Evolutionary conservation across 2,888 invertebrate species (phyloP), one percentile per base, ranked within the genome.

Genomic region (Magallana nippona): DNA sequence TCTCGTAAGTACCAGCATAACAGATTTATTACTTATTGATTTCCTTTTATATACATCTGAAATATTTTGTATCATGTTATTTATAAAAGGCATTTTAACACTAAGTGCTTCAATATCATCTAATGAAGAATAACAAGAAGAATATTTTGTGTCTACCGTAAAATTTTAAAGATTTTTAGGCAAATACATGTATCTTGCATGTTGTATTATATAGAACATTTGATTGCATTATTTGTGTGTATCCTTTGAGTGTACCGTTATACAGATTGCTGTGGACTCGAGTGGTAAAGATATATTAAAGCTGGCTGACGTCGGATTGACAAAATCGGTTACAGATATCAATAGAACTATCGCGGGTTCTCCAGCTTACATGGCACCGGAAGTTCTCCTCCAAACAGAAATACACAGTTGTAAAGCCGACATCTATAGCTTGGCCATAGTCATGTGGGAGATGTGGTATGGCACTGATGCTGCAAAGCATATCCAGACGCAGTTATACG

Each of bases 331-430:
- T 19, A 80, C 81, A 13, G 90, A 91, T 55, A 91, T 93, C 27
- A 88, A 91, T 10, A 89, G 90, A n/a, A 90, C 91, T 19, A 86
- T 88, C 17, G 90, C 90, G 8, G 92, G 92, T 5, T 90, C 91
- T n/a, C 91, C 91, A 1, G 90, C 90, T 10, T 93, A 92, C 87
- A 91, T 92, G 91, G 91, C 92, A 19, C 93, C 93, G 5, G 92
- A 93, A 84, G 90, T 93, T 32, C 89, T 92, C 10, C 85, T 90
- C 17, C 89, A 90, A 77, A 87, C 83, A 78, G 88, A 88, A n/a
- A 82, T 87, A 11, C 90, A 90, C 83, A 89, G 88, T 80, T 83
- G 87, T 63, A 85, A 88, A 55, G 89, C 89, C 0, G 91, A 91
- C 78, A 89, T 91, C 55, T 89, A 85, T 82, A 84, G 89, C 63